Evolutionary conservation across 2,113 vertebrate species (phyloP), one percentile per base, ranked within the genome.

Genomic region (Cyanoramphus novaezelandiae): DNA sequence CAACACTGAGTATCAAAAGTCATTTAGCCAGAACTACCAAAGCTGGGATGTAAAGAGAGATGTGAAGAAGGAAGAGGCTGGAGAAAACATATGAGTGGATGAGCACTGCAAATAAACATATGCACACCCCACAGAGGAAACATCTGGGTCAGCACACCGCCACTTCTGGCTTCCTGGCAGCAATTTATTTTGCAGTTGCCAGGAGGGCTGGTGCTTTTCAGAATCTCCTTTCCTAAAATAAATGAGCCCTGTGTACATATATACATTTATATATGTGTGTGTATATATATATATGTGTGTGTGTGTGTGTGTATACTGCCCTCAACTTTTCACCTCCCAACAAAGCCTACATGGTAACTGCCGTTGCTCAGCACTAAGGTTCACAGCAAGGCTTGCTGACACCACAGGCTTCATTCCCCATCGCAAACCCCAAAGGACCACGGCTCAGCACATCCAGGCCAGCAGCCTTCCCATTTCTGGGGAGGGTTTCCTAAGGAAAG

Each of bases 111-210:
- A 9, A 14, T 14, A 65, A 47, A 67, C 6, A 9, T 2, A 49
- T 0, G 0, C 2, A 3, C 1, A 2, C 2, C 7, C 44, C 16
- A 4, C 0, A 80, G 9, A 17, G 35, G 41, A 71, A 85, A 70
- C n/a, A 75, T 15, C 41, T 49, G 69, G 37, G 37, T 29, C 41
- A 91, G 69, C 37, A 63, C 53, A 53, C 8, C 7, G 5, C 28
- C 57, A 71, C 11, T n/a, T 23, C 29, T 74, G 29, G 12, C 35
- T 72, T 77, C 63, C 60, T 44, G 41, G 53, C 14, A 67, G 46
- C 13, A 39, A 24, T 20, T 79, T 50, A 19, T 43, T 68, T 37
- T 65, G 35, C 41, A 77, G 57, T 18, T 52, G 18, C 17, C 31
- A 74, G 44, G 43, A 74, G 3, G 14, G 6, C 1, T 14, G 25